Evolutionary conservation across 2,113 vertebrate species (phyloP).

Genomic region (Tragelaphus strepsiceros): DNA sequence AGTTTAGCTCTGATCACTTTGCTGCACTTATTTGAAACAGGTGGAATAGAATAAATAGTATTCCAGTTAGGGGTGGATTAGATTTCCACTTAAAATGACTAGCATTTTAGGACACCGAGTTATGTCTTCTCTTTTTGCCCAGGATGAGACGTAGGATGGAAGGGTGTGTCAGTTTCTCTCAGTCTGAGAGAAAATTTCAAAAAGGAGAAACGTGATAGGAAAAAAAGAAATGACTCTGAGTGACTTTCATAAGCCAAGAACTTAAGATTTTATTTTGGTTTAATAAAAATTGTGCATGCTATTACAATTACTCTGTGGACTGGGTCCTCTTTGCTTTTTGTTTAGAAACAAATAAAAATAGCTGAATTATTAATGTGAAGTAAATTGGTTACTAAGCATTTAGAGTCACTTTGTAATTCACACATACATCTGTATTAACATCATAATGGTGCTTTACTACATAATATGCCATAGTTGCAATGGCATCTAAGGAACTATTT

Average conservation of each 20-base stretch:
- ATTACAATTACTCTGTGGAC: constrained; percentile 24
- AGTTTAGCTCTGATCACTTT: neutral
- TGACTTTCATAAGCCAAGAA: constrained; percentile 12
- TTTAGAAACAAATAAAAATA: constrained; percentile 72
- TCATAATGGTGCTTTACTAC: constrained; percentile 55
- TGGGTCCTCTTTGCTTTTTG: constrained; percentile 44
- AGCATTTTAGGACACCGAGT: neutral
- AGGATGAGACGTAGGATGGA: neutral
- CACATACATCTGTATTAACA: constrained; percentile 64
- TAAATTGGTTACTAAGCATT: constrained; percentile 66
- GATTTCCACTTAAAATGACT: neutral
- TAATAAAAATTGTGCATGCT: constrained; percentile 57
- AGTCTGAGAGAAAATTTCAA: neutral
- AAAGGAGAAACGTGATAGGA: neutral
- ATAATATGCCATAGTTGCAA: constrained; percentile 27
- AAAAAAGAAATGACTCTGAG: neutral
- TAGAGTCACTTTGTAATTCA: constrained; percentile 70
- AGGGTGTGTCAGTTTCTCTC: neutral
- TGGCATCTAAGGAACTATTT: constrained; percentile 63
- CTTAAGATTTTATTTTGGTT: constrained; percentile 37
- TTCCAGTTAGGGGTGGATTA: neutral
- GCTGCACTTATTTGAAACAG: constrained; percentile 21
- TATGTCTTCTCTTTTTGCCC: neutral
- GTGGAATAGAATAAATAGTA: neutral
- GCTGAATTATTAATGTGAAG: constrained; percentile 73